Conservation (phyloP, 1,140 invertebrate species). For the Solen grandis region DNA sequence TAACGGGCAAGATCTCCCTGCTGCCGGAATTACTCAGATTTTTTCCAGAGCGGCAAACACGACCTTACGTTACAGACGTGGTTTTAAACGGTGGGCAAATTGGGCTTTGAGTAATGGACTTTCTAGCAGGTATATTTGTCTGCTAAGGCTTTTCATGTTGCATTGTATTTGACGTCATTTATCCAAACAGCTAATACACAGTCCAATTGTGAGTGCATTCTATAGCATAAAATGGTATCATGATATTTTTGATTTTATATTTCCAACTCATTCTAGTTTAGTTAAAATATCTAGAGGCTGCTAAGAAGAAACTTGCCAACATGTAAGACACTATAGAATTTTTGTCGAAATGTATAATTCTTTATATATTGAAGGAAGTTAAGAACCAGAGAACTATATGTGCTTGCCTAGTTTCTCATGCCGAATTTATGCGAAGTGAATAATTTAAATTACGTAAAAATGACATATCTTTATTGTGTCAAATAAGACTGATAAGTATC, state of each 20-base stretch:
- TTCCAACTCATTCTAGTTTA: background rate
- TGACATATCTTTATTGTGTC: background rate
- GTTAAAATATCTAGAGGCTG: slow-evolving; percentile 13
- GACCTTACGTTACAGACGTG: background rate
- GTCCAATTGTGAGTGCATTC: slow-evolving; percentile 9
- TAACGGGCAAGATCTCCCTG: slow-evolving; percentile 13
- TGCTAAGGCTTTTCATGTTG: slow-evolving; percentile 1
- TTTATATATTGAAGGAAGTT: background rate
- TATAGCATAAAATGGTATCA: slow-evolving; percentile 19
- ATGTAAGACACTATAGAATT: background rate
- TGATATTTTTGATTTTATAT: slow-evolving; percentile 4
- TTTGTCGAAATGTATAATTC: background rate
- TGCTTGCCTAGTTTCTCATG: background rate
- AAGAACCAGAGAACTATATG: slow-evolving; percentile 1
- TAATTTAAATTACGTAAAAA: background rate
- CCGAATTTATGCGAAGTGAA: slow-evolving; percentile 2
- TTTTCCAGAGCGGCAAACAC: slow-evolving; percentile 14
- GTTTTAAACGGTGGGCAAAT: slow-evolving; percentile 23
- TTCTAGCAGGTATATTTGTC: slow-evolving; percentile 1
- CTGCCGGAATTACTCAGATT: slow-evolving; percentile 20
- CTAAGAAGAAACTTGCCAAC: slow-evolving; percentile 5
- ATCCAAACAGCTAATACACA: slow-evolving; percentile 16
- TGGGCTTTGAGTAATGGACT: slow-evolving; percentile 17
- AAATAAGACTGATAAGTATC: background rate
- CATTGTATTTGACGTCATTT: background rate